A percentile compares a stretch with the other conserved stretches of the same genome.
Conservation (phyloP, 2,888 invertebrate genomes). For the Tribolium freemani region DNA sequence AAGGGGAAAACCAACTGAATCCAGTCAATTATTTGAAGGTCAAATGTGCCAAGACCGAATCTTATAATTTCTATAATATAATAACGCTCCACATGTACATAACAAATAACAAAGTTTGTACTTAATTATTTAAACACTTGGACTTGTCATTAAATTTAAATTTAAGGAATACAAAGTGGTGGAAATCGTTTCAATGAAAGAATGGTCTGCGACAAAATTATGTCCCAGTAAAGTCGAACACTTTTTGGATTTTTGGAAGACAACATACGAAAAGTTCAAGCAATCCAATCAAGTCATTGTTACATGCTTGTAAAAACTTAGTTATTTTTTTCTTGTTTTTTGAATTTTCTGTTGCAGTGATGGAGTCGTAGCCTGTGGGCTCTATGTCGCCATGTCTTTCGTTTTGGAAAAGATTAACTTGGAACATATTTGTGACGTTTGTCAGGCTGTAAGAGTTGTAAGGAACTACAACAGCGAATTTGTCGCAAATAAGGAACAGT, state of each 20-base stretch:
- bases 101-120: no score
- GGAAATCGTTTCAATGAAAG: conserved; percentile 57
- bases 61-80: no score
- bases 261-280: conserved; percentile 58
- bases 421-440: conserved; percentile 70
- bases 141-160: no score
- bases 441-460: conserved; percentile 67
- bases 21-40: no score
- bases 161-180: conserved; percentile 64
- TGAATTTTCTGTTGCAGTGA: conserved; percentile 56
- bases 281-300: conserved; percentile 61
- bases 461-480: conserved; percentile 59
- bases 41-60: no score
- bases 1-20: no score
- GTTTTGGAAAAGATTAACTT: conserved; percentile 42
- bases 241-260: conserved; percentile 63
- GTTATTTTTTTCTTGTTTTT: not conserved
- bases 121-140: no score
- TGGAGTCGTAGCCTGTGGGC: conserved; percentile 68
- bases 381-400: conserved; percentile 68
- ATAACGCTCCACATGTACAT: no score
- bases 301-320: conserved; percentile 66
- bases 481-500: conserved; percentile 58
- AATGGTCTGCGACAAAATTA: conserved; percentile 60
- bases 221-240: conserved; percentile 51